Conservation (phyloP, 2,888 invertebrate species). For the Danaus chrysippus region DNA sequence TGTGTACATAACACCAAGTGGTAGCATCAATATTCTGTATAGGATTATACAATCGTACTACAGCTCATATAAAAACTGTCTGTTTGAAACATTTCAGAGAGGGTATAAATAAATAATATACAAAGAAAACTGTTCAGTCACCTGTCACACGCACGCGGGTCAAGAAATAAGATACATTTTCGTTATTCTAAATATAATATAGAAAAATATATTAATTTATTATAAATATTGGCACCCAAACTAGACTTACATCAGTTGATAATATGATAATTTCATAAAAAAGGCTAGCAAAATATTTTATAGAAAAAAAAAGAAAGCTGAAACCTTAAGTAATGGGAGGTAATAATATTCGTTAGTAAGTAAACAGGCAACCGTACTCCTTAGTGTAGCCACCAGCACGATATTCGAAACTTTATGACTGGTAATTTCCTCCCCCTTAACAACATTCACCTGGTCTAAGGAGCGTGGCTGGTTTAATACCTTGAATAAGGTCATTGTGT, state of each 20-base stretch:
- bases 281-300: too few relatives aligned
- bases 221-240: not conserved
- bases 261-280: too few relatives aligned
- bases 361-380: not conserved
- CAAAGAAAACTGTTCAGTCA: not conserved
- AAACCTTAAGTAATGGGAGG: not conserved
- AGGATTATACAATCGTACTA: too few relatives aligned
- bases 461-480: not conserved
- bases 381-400: not conserved
- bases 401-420: not conserved
- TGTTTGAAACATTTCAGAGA: too few relatives aligned
- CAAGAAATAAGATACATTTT: not conserved
- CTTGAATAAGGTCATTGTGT: too few relatives aligned
- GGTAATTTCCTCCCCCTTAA: not conserved
- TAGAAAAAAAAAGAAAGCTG: not conserved
- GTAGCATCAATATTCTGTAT: too few relatives aligned
- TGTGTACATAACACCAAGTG: too few relatives aligned
- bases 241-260: not conserved
- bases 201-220: not conserved
- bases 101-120: not conserved
- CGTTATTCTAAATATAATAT: not conserved
- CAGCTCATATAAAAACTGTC: too few relatives aligned
- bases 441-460: not conserved
- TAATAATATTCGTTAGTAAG: not conserved
- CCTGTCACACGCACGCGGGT: constrained; percentile 1